These are phyloP conservation scores for Scaptomyza montana DNA, from an alignment of 1,140 invertebrate species.

Conservation along the genomic window DNA sequence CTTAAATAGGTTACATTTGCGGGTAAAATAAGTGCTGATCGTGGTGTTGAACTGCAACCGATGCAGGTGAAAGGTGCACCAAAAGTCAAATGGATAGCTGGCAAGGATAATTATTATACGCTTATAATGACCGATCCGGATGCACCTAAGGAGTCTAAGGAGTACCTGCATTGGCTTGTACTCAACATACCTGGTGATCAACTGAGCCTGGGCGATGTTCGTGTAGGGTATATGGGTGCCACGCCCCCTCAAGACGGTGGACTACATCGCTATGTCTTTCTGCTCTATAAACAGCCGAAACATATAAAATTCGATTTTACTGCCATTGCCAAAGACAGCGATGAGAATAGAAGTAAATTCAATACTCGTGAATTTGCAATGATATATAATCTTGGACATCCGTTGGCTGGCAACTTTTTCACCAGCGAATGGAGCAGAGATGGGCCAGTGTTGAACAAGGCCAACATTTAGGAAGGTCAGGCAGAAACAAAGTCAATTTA, in stretches of 20 bases:
- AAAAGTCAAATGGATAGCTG: conserved; percentile 87
- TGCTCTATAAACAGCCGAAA: conserved; percentile 91
- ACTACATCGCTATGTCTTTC: conserved; percentile 94
- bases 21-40: conserved; percentile 85
- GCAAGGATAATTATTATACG: conserved; percentile 87
- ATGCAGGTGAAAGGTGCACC: conserved; percentile 89
- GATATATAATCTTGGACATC: conserved; percentile 91
- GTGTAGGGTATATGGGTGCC: conserved; percentile 93
- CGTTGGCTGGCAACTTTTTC: conserved; percentile 94
- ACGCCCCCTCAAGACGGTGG: conserved; percentile 92
- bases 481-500: conserved; percentile 1
- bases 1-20: conserved; percentile 84
- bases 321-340: conserved; percentile 83
- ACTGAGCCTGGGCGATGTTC: conserved; percentile 89
- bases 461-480: background rate
- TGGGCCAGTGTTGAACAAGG: conserved; percentile 47
- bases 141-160: conserved; percentile 88
- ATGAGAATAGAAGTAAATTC: conserved; percentile 89
- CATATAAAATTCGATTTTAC: conserved; percentile 81
- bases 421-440: conserved; percentile 51
- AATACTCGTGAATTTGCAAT: conserved; percentile 91
- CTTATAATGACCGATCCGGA: conserved; percentile 87
- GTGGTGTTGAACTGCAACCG: conserved; percentile 88
- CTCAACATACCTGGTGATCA: conserved; percentile 93
- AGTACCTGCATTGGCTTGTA: conserved; percentile 97